phyloP scores from a whole-genome alignment of 2,113 vertebrate genomes.

The Ictidomys tridecemlineatus region DNA sequence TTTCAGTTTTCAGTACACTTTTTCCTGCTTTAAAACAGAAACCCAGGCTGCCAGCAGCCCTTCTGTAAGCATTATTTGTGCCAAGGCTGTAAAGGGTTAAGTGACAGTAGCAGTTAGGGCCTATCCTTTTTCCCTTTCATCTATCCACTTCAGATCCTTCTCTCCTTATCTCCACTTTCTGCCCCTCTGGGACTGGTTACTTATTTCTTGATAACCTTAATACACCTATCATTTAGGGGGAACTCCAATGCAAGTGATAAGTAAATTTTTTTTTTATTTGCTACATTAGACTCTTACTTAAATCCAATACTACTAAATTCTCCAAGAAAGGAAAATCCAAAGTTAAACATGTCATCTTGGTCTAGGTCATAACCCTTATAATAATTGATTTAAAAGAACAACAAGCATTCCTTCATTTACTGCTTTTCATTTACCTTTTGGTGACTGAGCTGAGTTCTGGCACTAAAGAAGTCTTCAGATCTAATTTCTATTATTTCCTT shows the following conservation, averaged over 20 bases:
- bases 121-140: not conserved
- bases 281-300: not conserved
- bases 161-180: not conserved
- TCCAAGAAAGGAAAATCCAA: not conserved
- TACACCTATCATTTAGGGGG: not conserved
- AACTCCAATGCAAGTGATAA: not conserved
- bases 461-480: no score
- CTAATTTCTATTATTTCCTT: not conserved
- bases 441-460: not conserved
- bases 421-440: not conserved
- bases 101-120: not conserved
- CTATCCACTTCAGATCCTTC: not conserved
- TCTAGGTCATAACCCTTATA: not conserved
- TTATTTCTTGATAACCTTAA: not conserved
- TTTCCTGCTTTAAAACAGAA: constrained; percentile 62
- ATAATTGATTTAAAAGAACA: not conserved
- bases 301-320: not conserved
- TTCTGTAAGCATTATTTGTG: not conserved
- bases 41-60: constrained; percentile 43
- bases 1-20: constrained; percentile 72
- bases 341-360: not conserved
- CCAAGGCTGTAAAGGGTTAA: constrained; percentile 45
- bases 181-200: no score
- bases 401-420: not conserved
- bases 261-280: not conserved